A percentile compares a stretch with the other conserved stretches of the same genome.
Evolutionary conservation across 2,888 invertebrate genomes (phyloP).

Genomic region (Agrochola litura): DNA sequence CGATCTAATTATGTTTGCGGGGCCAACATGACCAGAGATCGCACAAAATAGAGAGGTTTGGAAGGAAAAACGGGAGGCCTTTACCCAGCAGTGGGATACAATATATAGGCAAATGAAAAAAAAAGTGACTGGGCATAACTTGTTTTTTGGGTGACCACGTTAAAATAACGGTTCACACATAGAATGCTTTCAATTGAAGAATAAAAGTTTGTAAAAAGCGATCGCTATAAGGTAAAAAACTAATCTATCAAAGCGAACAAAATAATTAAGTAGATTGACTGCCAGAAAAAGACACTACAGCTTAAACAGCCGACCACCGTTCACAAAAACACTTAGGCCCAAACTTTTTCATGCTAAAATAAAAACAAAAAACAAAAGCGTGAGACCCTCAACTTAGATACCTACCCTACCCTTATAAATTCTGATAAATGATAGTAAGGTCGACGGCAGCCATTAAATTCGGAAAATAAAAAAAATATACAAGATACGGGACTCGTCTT

Average conservation of each 20-base stretch:
- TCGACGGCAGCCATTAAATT: conserved; percentile 67
- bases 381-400: conserved; percentile 25
- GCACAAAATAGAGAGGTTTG: too few species aligned
- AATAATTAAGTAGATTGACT: neutral
- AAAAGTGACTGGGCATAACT: too few species aligned
- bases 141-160: too few species aligned
- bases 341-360: conserved; percentile 11
- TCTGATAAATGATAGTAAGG: conserved; percentile 69
- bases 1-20: too few species aligned
- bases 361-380: conserved; percentile 20
- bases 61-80: too few species aligned
- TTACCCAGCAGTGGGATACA: too few species aligned
- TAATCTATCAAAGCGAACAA: neutral
- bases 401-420: conserved; percentile 62
- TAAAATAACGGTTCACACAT: too few species aligned
- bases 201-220: neutral
- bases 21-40: too few species aligned
- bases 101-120: too few species aligned
- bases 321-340: conserved; percentile 4
- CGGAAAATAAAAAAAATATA: conserved; percentile 69
- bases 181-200: too few species aligned
- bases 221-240: neutral
- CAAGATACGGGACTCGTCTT: conserved; percentile 63
- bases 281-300: neutral
- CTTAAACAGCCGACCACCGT: neutral